phyloP scores from a whole-genome alignment of 2,888 invertebrate species.

The Heliconius charithonia region DNA sequence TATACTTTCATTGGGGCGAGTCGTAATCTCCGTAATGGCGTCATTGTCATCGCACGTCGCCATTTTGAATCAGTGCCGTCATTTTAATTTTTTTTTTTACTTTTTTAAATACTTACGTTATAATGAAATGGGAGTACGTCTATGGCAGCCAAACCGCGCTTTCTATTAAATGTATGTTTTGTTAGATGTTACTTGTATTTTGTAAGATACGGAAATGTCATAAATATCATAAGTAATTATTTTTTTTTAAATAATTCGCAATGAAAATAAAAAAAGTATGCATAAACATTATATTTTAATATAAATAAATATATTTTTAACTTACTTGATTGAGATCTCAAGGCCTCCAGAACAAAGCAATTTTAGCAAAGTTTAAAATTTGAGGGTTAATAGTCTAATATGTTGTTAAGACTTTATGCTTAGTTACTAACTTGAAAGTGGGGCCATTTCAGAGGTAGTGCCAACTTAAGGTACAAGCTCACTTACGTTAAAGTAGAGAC shows the following conservation, averaged over 20 bases:
- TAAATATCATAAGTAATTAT: background rate
- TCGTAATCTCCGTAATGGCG: constrained; percentile 56
- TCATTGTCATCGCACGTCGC: constrained; percentile 54
- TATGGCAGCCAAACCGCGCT: background rate
- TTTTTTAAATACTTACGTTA: constrained; percentile 16
- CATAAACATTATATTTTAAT: background rate
- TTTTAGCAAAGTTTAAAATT: too few species aligned
- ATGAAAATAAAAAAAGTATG: too few species aligned
- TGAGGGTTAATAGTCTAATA: too few species aligned
- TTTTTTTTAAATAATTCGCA: too few species aligned
- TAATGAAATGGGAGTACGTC: constrained; percentile 17
- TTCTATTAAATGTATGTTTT: background rate
- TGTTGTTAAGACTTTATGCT: too few species aligned
- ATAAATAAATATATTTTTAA: too few species aligned
- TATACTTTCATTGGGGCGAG: constrained; percentile 55
- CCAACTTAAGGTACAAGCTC: too few species aligned
- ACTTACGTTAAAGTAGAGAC: too few species aligned
- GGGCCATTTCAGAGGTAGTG: too few species aligned
- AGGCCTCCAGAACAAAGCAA: too few species aligned
- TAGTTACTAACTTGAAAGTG: too few species aligned
- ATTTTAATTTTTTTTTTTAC: constrained; percentile 21
- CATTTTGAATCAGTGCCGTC: constrained; percentile 52
- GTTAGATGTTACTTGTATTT: background rate
- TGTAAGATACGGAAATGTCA: background rate
- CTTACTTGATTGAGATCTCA: too few species aligned